Base-by-base conservation (phyloP, 2,888 invertebrate species). In the Torymus texanus region DNA sequence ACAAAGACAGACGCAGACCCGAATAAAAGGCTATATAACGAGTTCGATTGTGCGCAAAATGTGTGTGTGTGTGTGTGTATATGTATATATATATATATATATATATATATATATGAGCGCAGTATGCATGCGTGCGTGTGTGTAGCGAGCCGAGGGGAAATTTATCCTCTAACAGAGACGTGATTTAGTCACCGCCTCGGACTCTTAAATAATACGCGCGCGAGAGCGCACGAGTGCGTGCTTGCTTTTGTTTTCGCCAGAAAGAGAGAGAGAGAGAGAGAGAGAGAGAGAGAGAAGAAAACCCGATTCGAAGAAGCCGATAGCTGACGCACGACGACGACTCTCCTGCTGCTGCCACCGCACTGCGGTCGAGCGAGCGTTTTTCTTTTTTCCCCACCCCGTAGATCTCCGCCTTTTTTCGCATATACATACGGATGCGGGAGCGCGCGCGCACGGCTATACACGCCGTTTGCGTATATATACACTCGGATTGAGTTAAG, bases 151-250 rank as follows among this genome's bases (percentile, higher is more conserved):
- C 18, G 2, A 18, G 74, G 51, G 74, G 63, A 75, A 80, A 77
- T 77, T 76, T 80, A 80, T 80, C 56, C 76, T 62, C 65, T 77
- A 74, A 68, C 63, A 74, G 58, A 53, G 77, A 76, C 77, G 66
- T 81, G 78, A 78, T 81, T 78, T 75, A 81, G 72, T 78, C 78
- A 75, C 73, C 61, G 74, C 58, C 74, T 18, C 53, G 71, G 61
- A 74, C 77, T 75, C 74, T 74, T 74, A 74, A 80, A 80, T 80
- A 80, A 80, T 80, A 70, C 68, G 66, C 72, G 63, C 12, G 71
- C n/a, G 61, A 14, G 63, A 63, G 66, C 72, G 63, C 12, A 66
- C n/a, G 61, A 14, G 63, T 11, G 68, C 56, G 16, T 16, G 53
- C 56, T 21, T 14, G 63, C 79, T 79, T 79, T 79, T 79, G 79